These are phyloP conservation scores for Tetrapedia diversipes DNA, from an alignment of 2,888 invertebrate genomes.

Conservation along the genomic window DNA sequence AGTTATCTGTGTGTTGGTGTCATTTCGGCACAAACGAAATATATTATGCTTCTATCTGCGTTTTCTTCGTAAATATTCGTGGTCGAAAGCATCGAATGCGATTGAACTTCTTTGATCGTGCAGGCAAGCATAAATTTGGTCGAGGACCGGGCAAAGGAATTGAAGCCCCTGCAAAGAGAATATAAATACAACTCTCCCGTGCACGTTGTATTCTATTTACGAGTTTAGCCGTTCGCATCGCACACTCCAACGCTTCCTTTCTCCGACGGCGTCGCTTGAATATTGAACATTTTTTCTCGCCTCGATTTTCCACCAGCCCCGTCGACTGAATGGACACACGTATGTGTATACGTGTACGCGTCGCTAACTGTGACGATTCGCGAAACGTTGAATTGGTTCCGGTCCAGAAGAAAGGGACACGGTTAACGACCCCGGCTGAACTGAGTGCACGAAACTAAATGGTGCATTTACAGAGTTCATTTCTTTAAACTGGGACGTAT, in stretches of 20 bases:
- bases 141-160: slow-evolving; percentile 32
- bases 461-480: not conserved
- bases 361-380: slow-evolving; percentile 17
- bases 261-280: slow-evolving; percentile 15
- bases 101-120: slow-evolving; percentile 21
- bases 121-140: slow-evolving; percentile 36
- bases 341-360: not conserved
- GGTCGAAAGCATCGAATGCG: not conserved
- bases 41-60: not conserved
- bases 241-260: slow-evolving; percentile 35
- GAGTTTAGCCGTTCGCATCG: slow-evolving; percentile 40
- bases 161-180: slow-evolving; percentile 43
- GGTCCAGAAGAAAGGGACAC: slow-evolving; percentile 18
- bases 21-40: not conserved
- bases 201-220: slow-evolving; percentile 43
- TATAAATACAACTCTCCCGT: slow-evolving; percentile 37
- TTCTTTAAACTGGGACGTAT: no score
- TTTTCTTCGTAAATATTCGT: slow-evolving; percentile 5
- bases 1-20: not conserved
- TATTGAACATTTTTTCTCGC: slow-evolving; percentile 48
- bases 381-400: slow-evolving; percentile 24
- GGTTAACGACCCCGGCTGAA: slow-evolving; percentile 29
- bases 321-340: slow-evolving; percentile 13
- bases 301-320: slow-evolving; percentile 28
- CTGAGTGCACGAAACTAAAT: not conserved